phyloP scores from a whole-genome alignment of 2,888 invertebrate species.

The Marasmarcha lunaedactyla region DNA sequence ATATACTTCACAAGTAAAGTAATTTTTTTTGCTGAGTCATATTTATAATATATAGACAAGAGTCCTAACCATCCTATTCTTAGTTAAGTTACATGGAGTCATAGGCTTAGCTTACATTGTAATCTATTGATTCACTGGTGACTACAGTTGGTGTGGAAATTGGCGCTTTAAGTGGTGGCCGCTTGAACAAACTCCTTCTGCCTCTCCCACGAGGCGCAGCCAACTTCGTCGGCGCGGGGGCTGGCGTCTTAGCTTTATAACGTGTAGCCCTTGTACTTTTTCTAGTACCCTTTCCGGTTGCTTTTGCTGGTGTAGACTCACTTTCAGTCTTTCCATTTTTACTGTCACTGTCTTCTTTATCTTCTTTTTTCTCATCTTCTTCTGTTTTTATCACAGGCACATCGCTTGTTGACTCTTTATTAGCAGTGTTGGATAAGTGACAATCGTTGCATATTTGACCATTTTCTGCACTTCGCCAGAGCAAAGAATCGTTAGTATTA shows the following conservation, averaged over 20 bases:
- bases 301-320: slow-evolving; percentile 53
- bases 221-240: slow-evolving; percentile 30
- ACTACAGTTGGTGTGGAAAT: slow-evolving; percentile 84
- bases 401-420: slow-evolving; percentile 23
- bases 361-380: slow-evolving; percentile 40
- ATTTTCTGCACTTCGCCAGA: slow-evolving; percentile 82
- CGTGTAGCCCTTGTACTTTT: slow-evolving; percentile 71
- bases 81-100: too few species aligned
- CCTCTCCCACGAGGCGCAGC: slow-evolving; percentile 76
- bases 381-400: slow-evolving; percentile 25
- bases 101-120: slow-evolving; percentile 25
- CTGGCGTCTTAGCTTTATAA: slow-evolving; percentile 63
- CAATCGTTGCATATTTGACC: slow-evolving; percentile 85
- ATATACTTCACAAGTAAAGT: too few species aligned
- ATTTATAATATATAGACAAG: too few species aligned
- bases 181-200: slow-evolving; percentile 82
- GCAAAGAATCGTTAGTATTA: slow-evolving; percentile 74
- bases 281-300: slow-evolving; percentile 62
- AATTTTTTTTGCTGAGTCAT: too few species aligned
- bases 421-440: slow-evolving; percentile 57
- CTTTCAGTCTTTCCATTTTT: slow-evolving; percentile 38
- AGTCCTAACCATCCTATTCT: too few species aligned
- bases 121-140: slow-evolving; percentile 82
- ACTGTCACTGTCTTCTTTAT: slow-evolving; percentile 30
- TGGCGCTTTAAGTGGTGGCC: slow-evolving; percentile 84